Percentiles rank a stretch among this genome's conserved stretches.
These are phyloP conservation scores for Lobophora halterata DNA, from an alignment of 2,888 invertebrate genomes.

Conservation along the genomic window DNA sequence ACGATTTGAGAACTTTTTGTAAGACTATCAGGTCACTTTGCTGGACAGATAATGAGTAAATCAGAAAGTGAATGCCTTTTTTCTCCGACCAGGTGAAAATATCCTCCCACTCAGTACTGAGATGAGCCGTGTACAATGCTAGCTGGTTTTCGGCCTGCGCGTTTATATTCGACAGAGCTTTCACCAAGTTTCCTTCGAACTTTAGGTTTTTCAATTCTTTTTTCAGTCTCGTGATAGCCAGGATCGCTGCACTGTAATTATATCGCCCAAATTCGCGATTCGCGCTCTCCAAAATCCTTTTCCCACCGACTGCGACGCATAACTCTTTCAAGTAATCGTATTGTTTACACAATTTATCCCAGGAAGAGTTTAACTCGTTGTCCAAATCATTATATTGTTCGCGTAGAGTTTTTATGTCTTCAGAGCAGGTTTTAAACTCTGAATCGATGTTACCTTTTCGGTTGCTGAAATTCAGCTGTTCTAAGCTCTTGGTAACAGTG, in stretches of 20 bases:
- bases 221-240: slow-evolving; percentile 50
- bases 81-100: slow-evolving; percentile 68
- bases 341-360: slow-evolving; percentile 48
- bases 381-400: slow-evolving; percentile 45
- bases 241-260: slow-evolving; percentile 61
- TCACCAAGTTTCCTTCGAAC: slow-evolving; percentile 54
- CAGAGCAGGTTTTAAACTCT: slow-evolving; percentile 44
- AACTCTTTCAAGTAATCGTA: slow-evolving; percentile 50
- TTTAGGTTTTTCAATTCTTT: slow-evolving; percentile 46
- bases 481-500: slow-evolving; percentile 62
- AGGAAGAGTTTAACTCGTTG: slow-evolving; percentile 51
- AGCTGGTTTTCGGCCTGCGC: slow-evolving; percentile 65
- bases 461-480: slow-evolving; percentile 65
- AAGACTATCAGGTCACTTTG: slow-evolving; percentile 64
- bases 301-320: slow-evolving; percentile 55
- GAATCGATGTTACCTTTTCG: slow-evolving; percentile 55
- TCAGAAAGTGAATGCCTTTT: slow-evolving; percentile 54
- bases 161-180: slow-evolving; percentile 53
- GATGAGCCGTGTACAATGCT: slow-evolving; percentile 60
- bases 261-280: slow-evolving; percentile 62
- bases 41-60: slow-evolving; percentile 64
- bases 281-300: slow-evolving; percentile 54
- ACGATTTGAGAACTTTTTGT: slow-evolving; percentile 63
- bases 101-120: slow-evolving; percentile 72
- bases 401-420: slow-evolving; percentile 42